Base-by-base conservation (phyloP, 2,797 vertebrate species). In the Tympanoctomys barrerae region DNA sequence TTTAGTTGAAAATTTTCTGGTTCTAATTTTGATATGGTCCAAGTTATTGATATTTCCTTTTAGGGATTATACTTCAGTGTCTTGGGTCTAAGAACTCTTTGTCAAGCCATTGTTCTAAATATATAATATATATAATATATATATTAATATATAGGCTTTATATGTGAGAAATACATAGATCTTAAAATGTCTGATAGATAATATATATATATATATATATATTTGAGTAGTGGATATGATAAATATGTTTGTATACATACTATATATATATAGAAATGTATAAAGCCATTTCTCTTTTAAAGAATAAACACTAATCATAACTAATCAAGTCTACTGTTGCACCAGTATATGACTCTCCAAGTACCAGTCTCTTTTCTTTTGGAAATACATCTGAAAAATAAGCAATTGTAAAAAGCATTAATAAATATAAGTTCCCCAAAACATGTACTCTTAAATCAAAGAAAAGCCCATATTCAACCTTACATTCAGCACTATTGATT, bases 311-410 rank as follows among this genome's bases (percentile, higher is more conserved):
- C 70, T 66, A 83, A 52, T 33, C 31, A 71, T 11, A 42, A 14
- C 2, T 80, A 61, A 26, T 62, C 70, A 84, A 33, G 6, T 68
- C 31, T 87, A 86, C 16, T 92, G 5, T 19, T 61, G 3, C 52
- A 6, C 59, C 68, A 87, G 3, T 28, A 12, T 21, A 13, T 70
- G 22, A 11, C 2, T 66, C 91, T 91, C 31, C 13, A 77, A 3
- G 19, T 61, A 18, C 3, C 82, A 77, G 4, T 83, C 57, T 42
- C 7, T 79, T 90, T 92, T 12, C n/a, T 61, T 61, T 92, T 93
- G 68, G 59, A 91, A 91, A 89, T 87, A 7, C 70, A 89, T 89
- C 71, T 75, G 28, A 95, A 81, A 94, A 94, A 39, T 62, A 89
- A 49, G 75, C 31, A 75, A 57, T 3, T 84, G 0, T 81, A 64